Evolutionary conservation across 2,797 vertebrate genomes (phyloP).

Genomic region (Crocidura indochinensis): DNA sequence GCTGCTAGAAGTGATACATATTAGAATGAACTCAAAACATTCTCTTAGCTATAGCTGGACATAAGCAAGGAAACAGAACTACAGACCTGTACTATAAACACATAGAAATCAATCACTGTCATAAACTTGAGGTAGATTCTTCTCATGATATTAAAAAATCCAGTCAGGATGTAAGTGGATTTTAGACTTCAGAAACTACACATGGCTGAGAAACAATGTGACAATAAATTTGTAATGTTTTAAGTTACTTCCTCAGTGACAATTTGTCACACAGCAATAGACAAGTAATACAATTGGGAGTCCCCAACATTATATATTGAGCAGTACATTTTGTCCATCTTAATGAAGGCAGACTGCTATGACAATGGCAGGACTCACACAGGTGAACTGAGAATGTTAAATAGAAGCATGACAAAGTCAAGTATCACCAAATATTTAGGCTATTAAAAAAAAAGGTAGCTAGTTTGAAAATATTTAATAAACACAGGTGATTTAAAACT

Average conservation of each 20-base stretch:
- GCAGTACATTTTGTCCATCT: neutral
- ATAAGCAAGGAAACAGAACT: neutral
- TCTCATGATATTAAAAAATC: neutral
- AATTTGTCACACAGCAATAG: neutral
- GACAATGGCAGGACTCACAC: neutral
- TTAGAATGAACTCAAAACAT: neutral
- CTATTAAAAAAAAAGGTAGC: slow-evolving; percentile 37
- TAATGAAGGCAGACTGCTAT: neutral
- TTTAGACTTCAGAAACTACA: slow-evolving; percentile 1
- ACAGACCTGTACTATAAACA: neutral
- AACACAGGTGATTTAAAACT: slow-evolving; percentile 9
- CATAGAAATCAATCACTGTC: neutral
- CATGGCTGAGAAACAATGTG: neutral
- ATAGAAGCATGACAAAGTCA: neutral
- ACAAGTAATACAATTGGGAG: neutral
- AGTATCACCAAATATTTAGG: neutral
- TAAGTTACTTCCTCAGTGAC: neutral
- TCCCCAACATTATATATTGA: neutral
- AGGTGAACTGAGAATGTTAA: neutral
- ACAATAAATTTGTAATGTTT: neutral
- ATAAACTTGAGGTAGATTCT: neutral
- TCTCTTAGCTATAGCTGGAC: neutral
- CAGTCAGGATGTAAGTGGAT: neutral
- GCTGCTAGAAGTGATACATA: too few relatives aligned
- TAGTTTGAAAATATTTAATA: slow-evolving; percentile 28